Conservation (phyloP, 2,797 vertebrate genomes). For the Sebastiscus albofasciatus region DNA sequence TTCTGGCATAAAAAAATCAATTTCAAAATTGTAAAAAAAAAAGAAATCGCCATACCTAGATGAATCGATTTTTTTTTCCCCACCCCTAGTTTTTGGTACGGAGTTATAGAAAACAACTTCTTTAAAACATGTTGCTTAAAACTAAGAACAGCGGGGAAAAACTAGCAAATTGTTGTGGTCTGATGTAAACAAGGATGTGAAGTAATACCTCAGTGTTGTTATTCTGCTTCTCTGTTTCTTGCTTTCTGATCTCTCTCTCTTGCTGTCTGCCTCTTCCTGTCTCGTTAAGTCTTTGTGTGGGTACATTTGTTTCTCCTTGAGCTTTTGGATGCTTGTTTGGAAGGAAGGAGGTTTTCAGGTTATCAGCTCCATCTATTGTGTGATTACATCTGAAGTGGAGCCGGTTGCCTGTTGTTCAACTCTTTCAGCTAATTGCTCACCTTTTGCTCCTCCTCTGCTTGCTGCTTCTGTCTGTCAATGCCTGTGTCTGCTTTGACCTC, state of each 20-base stretch:
- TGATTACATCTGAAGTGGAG: slow-evolving; percentile 42
- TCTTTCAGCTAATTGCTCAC: slow-evolving; percentile 33
- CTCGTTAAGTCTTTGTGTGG: neutral
- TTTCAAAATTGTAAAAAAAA: too few species aligned
- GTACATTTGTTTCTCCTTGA: slow-evolving; percentile 9
- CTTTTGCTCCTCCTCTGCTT: slow-evolving; percentile 1
- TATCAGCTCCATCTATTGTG: slow-evolving; percentile 38
- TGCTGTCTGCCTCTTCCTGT: neutral
- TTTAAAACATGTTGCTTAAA: neutral
- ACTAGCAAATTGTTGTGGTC: neutral
- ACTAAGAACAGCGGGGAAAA: neutral
- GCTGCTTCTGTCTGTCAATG: neutral
- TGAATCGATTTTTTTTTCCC: too few species aligned
- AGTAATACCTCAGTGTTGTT: neutral
- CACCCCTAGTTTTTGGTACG: neutral
- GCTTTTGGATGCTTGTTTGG: slow-evolving; percentile 23
- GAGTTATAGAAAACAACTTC: neutral
- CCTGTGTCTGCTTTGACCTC: neutral
- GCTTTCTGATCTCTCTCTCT: neutral
- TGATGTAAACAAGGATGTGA: neutral
- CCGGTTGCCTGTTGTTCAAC: slow-evolving; percentile 24
- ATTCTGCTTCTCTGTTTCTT: neutral
- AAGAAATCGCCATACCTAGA: rapidly evolving
- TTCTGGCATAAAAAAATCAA: too few species aligned
- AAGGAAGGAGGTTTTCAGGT: slow-evolving; percentile 16